Conservation (phyloP, 2,797 vertebrate genomes). For the Crocidura indochinensis region DNA sequence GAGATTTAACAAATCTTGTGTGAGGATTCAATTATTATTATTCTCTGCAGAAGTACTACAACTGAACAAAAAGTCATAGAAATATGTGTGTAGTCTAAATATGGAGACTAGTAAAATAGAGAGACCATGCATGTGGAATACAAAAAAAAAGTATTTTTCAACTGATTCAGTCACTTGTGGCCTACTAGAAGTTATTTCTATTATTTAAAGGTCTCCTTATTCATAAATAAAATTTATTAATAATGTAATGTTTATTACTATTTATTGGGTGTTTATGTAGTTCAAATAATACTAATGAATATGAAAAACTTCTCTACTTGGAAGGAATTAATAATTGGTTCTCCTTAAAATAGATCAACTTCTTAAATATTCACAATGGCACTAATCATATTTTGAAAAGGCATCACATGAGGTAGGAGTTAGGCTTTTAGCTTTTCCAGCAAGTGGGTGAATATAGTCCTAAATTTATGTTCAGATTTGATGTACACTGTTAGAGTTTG, state of each 20-base stretch:
- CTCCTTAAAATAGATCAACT: neutral
- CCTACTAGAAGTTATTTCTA: neutral
- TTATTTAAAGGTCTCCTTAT: constrained; percentile 22
- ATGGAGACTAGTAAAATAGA: neutral
- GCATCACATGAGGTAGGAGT: neutral
- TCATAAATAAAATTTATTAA: constrained; percentile 32
- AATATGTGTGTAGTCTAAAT: neutral
- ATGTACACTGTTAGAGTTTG: neutral
- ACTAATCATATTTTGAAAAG: neutral
- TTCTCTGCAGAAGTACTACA: constrained; percentile 45
- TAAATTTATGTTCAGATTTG: neutral
- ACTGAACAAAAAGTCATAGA: neutral
- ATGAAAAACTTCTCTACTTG: neutral
- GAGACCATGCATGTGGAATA: neutral
- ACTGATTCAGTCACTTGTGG: neutral
- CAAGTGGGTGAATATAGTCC: neutral
- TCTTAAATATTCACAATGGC: neutral
- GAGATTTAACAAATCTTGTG: constrained; percentile 44
- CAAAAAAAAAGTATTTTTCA: neutral
- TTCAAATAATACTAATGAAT: constrained; percentile 36
- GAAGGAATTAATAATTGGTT: neutral
- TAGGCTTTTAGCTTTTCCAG: constrained; percentile 7
- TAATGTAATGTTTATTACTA: constrained; percentile 31
- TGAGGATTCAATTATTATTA: constrained; percentile 62
- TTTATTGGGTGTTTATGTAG: neutral